Evolutionary conservation across 1,140 invertebrate species (phyloP).

Genomic region (Drosophila mojavensis): DNA sequence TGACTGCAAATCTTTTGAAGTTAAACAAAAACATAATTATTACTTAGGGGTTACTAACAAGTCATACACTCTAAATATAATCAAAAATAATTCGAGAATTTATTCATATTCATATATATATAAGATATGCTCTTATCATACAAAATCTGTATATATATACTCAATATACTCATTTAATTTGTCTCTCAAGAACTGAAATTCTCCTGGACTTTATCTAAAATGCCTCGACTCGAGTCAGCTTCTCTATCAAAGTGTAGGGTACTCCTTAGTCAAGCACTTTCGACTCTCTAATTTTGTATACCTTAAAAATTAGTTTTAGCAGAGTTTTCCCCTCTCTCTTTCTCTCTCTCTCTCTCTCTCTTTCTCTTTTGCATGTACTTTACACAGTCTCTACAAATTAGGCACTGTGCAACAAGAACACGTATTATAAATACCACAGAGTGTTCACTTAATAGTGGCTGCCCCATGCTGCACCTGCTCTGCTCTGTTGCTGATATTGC

Average conservation of each 20-base stretch:
- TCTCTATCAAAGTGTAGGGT: neutral
- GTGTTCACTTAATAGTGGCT: slow-evolving; percentile 14
- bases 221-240: neutral
- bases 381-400: slow-evolving; percentile 25
- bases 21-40: too few species aligned
- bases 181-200: too few species aligned
- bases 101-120: too few species aligned
- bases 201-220: neutral
- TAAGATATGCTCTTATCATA: too few species aligned
- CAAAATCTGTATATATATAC: too few species aligned
- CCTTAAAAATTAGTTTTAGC: neutral
- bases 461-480: slow-evolving; percentile 21
- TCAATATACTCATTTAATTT: too few species aligned
- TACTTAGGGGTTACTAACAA: too few species aligned
- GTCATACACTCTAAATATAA: too few species aligned
- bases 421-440: slow-evolving; percentile 5
- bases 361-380: slow-evolving; percentile 4
- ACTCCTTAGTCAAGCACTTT: neutral
- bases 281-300: neutral
- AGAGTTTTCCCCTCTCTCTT: neutral
- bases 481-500: slow-evolving; percentile 21
- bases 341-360: too few species aligned
- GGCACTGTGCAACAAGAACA: slow-evolving; percentile 26
- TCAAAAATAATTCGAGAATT: too few species aligned
- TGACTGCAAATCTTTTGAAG: too few species aligned